Evolutionary conservation across 1,140 invertebrate genomes (phyloP), one percentile per base, ranked within the genome.

Genomic region (Pseudoatta argentina): DNA sequence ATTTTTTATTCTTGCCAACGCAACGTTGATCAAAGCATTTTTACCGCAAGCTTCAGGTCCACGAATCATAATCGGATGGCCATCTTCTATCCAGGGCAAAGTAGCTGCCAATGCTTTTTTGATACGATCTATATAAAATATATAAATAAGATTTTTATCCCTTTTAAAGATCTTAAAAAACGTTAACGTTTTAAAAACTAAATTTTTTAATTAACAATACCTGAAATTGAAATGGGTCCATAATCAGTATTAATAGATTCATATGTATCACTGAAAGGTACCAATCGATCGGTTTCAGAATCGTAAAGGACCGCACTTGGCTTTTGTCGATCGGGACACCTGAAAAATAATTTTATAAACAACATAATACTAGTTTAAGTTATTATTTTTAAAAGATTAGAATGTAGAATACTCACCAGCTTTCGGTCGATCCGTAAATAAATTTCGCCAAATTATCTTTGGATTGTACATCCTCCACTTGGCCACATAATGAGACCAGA

Each of bases 241-340:
- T 90, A 85, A 14, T 95, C 94, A 0, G 90, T 94, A 0, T 85
- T 16, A 0, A 92, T 82, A 0, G 89, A 91, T 18, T 87, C 75
- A 18, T 86, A 69, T 18, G 88, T 85, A 18, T 92, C 90, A 0
- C 53, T 82, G 21, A 93, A 93, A 3, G 88, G 88, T 86, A 95
- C 93, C 1, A 95, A 24, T 57, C 91, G 87, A 89, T 95, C 94
- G 3, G 88, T 92, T n/a, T 92, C 87, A 24, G 67, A 27, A 48
- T 95, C 94, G 44, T 95, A 95, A 2, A 94, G 10, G 6, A 94
- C 91, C 3, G 89, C 92, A 16, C 86, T 92, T 14, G 95, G 94
- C 59, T 93, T 92, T 30, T 94, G 86, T 2, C 89, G 91, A 89
- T 95, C 92, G 18, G 95, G 95, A 91, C 94, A 94, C 91, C 95